Base-by-base conservation (phyloP, 2,888 invertebrate species). In the Celastrina argiolus region DNA sequence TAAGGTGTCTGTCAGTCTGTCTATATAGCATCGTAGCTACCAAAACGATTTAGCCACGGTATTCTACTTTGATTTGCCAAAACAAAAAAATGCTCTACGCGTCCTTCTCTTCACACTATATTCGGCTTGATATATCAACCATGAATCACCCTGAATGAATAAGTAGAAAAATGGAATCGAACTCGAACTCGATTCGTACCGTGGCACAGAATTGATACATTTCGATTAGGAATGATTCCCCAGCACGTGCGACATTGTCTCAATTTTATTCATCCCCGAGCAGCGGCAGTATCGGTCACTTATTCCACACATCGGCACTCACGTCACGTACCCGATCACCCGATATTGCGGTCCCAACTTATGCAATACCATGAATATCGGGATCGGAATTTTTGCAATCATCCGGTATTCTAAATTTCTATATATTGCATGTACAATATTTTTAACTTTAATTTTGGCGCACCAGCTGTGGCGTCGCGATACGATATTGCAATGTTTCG, bases 261-360 rank as follows among this genome's bases (percentile, higher is more conserved):
- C 36, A 36, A 36, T 41, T n/a, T 41, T n/a, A n/a, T 16, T 14
- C 45, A 45, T 45, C 45, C 18, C 16, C 12, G 36, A 36, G 36
- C 36, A 12, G 36, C 31, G 4, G n/a, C 39, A 42, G 51, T 51
- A 51, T 51, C 51, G 51, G 51, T 51, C 51, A 51, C 51, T 26
- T 36, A 36, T 36, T 12, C 36, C 4, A 12, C 16, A 31, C 66
- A 65, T 73, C 73, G 69, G 69, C 68, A 72, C 69, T 56, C 74
- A 42, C 59, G 45, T 69, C 75, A 75, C 75, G 75, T 74, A 71
- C 72, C 70, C 71, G 70, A 72, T 74, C 74, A 72, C 71, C 73
- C 71, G 71, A 72, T 74, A 72, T 69, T 72, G 71, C 70, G 69
- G 69, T 45, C 63, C 22, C 51, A 51, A 70, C 69, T 70, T 68